These are phyloP conservation scores for Drosophila peninsularis DNA, from an alignment of 2,888 invertebrate species.

Conservation along the genomic window DNA sequence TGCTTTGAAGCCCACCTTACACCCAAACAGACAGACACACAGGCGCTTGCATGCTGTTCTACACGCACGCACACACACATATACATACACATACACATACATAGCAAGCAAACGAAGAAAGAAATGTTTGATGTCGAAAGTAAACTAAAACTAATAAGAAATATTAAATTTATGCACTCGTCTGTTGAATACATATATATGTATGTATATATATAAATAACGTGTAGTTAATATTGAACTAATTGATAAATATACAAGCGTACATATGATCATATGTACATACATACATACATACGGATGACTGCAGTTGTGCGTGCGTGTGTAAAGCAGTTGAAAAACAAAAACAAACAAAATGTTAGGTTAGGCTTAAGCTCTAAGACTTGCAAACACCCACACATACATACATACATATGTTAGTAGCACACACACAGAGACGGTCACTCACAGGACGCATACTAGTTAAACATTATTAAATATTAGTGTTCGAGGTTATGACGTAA, in stretches of 20 bases:
- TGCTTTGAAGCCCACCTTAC: conserved; percentile 65
- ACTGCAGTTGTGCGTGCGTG: conserved; percentile 37
- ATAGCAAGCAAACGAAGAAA: conserved; percentile 14
- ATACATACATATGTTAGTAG: conserved; percentile 25
- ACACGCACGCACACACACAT: conserved; percentile 23
- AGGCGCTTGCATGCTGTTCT: conserved; percentile 11
- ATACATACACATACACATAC: conserved; percentile 9
- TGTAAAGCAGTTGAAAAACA: conserved; percentile 6
- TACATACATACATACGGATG: conserved; percentile 34
- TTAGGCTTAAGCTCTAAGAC: conserved; percentile 55
- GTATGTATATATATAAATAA: conserved; percentile 39
- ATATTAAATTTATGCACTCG: conserved; percentile 74
- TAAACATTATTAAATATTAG: conserved; percentile 58
- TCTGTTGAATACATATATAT: conserved; percentile 67
- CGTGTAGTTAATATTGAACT: conserved; percentile 66
- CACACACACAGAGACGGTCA: conserved; percentile 21
- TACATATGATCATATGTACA: conserved; percentile 29
- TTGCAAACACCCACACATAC: conserved; percentile 34
- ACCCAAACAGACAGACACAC: conserved; percentile 37
- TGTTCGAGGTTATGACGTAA: conserved; percentile 71
- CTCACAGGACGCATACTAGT: conserved; percentile 35
- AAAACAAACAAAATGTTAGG: conserved; percentile 22
- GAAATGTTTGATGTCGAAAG: conserved; percentile 35
- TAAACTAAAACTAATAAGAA: conserved; percentile 41
- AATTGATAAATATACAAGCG: conserved; percentile 57